Evolutionary conservation across 2,113 vertebrate species (phyloP).

Genomic region (Hemiscyllium ocellatum): DNA sequence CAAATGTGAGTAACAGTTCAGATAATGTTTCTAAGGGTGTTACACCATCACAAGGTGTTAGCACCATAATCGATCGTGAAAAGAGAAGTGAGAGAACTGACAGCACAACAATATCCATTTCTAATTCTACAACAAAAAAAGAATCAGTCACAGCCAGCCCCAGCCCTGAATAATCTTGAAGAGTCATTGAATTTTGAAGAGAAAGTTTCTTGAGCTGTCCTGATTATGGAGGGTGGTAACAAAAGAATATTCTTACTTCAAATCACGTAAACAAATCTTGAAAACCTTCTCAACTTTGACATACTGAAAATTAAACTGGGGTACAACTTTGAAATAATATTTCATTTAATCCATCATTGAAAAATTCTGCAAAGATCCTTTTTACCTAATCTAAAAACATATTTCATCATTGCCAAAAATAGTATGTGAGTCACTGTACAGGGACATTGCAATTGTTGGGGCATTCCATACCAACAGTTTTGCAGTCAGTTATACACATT

Average conservation of each 20-base stretch:
- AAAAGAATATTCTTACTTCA: background rate
- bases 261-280: background rate
- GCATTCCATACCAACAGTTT: slow-evolving; percentile 6
- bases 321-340: background rate
- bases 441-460: background rate
- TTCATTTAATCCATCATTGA: slow-evolving; percentile 28
- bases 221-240: background rate
- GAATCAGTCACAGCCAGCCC: background rate
- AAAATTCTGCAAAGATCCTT: background rate
- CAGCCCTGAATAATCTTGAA: background rate
- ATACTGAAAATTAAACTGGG: background rate
- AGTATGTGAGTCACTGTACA: slow-evolving; percentile 25
- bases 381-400: slow-evolving; percentile 1
- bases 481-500: slow-evolving; percentile 26
- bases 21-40: background rate
- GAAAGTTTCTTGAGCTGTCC: background rate
- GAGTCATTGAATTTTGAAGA: background rate
- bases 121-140: background rate
- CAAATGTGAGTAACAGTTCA: background rate
- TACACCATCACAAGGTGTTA: background rate
- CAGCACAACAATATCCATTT: background rate
- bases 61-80: background rate
- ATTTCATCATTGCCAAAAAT: slow-evolving; percentile 1
- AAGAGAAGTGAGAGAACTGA: background rate
- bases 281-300: background rate